Base-by-base conservation (phyloP, 2,797 vertebrate species). In the Sebastes aleutianus region DNA sequence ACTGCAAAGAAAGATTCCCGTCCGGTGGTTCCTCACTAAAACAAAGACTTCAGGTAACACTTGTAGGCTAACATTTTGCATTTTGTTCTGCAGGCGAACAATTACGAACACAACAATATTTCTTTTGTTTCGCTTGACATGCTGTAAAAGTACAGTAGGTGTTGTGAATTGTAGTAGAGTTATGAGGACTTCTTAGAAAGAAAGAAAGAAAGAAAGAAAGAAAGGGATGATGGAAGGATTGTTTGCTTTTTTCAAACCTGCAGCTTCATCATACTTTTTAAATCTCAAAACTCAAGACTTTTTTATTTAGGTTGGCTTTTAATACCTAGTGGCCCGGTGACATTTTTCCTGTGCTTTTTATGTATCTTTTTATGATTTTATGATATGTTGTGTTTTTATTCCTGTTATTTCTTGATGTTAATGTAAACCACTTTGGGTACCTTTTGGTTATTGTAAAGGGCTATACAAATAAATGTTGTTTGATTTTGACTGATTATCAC, bases 101-200 rank as follows among this genome's bases (percentile, higher is more conserved):
- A 36, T 22, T 56, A 2, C 34, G 36, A 8, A 8, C 14, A 13
- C 9, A 24, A 29, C 36, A 26, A 34, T 34, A 34, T 34, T 11
- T 0, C 34, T 34, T 34, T 34, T 34, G 34, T 34, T 34, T 34
- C 34, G 34, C 34, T 34, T 34, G 34, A 34, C 34, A n/a, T 20
- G 32, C 22, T 31, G 7, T 26, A 8, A 8, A 32, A 16, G 8
- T 24, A 5, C 2, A 24, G 1, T 3, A 16, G 10, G 39, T 43
- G 18, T 22, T 1, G 4, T 16, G 26, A 13, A 6, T 0, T 3
- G n/a, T 2, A 2, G 24, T 12, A 3, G 11, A 7, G n/a, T 18
- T 4, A 2, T 5, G 31, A 1, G 6, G 12, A 56, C 7, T 31
- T 67, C 4, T 5, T 22, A n/a, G 47, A 3, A 61, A 36, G 3